Evolutionary conservation across 2,113 vertebrate species (phyloP).

Genomic region (Melanotaenia duboulayi): DNA sequence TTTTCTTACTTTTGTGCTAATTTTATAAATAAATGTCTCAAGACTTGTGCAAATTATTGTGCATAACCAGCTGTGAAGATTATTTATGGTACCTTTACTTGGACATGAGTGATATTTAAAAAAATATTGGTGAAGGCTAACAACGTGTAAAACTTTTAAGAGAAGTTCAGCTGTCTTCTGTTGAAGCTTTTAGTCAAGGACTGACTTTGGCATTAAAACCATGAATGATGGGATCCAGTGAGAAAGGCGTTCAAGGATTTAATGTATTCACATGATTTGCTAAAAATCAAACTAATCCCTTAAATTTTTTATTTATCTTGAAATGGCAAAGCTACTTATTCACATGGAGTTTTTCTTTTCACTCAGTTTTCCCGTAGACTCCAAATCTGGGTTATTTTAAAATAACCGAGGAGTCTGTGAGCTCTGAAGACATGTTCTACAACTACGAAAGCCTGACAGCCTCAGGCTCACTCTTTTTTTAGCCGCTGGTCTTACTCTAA

Average conservation of each 20-base stretch:
- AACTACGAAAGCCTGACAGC: slow-evolving; percentile 7
- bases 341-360: slow-evolving; percentile 3
- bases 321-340: slow-evolving; percentile 1
- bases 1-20: too few relatives aligned
- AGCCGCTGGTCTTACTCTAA: slow-evolving; percentile 6
- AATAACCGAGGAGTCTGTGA: slow-evolving; percentile 32
- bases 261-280: not conserved
- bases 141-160: too few relatives aligned
- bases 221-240: too few relatives aligned
- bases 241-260: not conserved
- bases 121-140: too few relatives aligned
- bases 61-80: too few relatives aligned
- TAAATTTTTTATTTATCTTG: not conserved
- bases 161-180: too few relatives aligned
- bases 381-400: slow-evolving; percentile 60
- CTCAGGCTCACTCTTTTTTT: not conserved
- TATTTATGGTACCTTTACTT: too few relatives aligned
- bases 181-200: too few relatives aligned
- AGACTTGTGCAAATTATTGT: too few relatives aligned
- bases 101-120: too few relatives aligned
- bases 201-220: too few relatives aligned
- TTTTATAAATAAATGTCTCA: too few relatives aligned
- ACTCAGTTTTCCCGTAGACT: not conserved
- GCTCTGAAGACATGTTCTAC: slow-evolving; percentile 17
- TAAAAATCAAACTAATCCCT: not conserved